phyloP scores from a whole-genome alignment of 2,113 vertebrate species.

The Sclerurus mexicanus region DNA sequence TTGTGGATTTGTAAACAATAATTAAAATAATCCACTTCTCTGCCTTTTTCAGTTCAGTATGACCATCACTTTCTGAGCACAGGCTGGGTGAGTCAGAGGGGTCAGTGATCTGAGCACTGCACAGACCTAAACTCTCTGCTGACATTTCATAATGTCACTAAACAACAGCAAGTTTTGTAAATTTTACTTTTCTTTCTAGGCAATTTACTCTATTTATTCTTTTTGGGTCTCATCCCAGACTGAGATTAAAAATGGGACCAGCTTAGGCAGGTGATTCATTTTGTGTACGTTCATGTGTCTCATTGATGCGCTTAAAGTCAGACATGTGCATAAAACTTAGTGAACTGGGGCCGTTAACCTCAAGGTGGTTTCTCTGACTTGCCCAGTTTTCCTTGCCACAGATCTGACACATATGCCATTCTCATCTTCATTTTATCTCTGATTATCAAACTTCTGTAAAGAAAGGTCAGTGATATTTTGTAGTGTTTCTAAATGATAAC shows the following conservation, averaged over 20 bases:
- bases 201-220: background rate
- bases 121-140: background rate
- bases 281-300: accelerated
- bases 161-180: background rate
- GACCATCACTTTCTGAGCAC: accelerated
- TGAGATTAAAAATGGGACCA: background rate
- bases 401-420: background rate
- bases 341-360: background rate
- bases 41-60: background rate
- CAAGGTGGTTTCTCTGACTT: background rate
- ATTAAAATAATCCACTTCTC: background rate
- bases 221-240: background rate
- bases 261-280: accelerated
- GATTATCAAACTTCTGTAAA: background rate
- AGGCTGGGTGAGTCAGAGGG: background rate
- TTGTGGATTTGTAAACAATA: background rate
- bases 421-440: background rate
- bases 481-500: background rate
- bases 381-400: background rate
- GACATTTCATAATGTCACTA: background rate
- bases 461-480: background rate
- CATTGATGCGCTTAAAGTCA: background rate
- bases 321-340: background rate
- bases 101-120: background rate
- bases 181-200: background rate